A percentile compares a stretch with the other conserved stretches of the same genome.
These are phyloP conservation scores for Clivina fossor DNA, from an alignment of 2,888 invertebrate species.

Conservation along the genomic window DNA sequence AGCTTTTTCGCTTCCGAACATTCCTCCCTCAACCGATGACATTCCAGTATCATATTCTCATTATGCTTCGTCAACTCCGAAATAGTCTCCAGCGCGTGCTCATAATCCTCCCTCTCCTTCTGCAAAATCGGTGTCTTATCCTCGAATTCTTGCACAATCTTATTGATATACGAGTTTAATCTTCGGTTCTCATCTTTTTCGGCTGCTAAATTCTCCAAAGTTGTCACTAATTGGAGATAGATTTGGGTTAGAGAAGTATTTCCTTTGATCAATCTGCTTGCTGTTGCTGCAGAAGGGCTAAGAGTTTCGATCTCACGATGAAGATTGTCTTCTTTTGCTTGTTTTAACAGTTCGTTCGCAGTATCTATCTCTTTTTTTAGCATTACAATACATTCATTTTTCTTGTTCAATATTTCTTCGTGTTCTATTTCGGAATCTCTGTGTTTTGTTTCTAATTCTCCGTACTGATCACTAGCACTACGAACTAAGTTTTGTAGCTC, in stretches of 20 bases:
- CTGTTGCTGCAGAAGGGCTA: conserved; percentile 87
- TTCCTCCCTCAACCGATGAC: conserved; percentile 68
- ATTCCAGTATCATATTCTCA: conserved; percentile 70
- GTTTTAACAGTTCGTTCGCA: conserved; percentile 80
- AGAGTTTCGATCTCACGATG: conserved; percentile 76
- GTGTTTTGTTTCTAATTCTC: conserved; percentile 73
- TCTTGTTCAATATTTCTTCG: conserved; percentile 67
- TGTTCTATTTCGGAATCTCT: conserved; percentile 65
- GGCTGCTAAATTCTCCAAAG: conserved; percentile 71
- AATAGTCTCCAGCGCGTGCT: conserved; percentile 72
- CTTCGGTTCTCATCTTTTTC: conserved; percentile 81
- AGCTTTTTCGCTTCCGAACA: conserved; percentile 71
- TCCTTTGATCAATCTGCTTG: conserved; percentile 80
- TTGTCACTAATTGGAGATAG: conserved; percentile 82
- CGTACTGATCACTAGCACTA: conserved; percentile 80
- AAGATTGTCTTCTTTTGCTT: conserved; percentile 68
- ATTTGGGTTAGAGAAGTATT: conserved; percentile 91
- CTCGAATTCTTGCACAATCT: conserved; percentile 82
- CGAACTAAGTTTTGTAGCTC: conserved; percentile 75
- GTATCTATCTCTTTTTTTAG: conserved; percentile 77
- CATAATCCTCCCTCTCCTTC: conserved; percentile 80
- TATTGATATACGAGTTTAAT: conserved; percentile 76
- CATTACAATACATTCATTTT: conserved; percentile 68
- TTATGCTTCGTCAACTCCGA: conserved; percentile 69
- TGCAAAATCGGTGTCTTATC: conserved; percentile 85